A percentile compares a stretch with the other conserved stretches of the same genome.
These are phyloP conservation scores for Corapipo altera DNA, from an alignment of 2,113 vertebrate species.

Conservation along the genomic window DNA sequence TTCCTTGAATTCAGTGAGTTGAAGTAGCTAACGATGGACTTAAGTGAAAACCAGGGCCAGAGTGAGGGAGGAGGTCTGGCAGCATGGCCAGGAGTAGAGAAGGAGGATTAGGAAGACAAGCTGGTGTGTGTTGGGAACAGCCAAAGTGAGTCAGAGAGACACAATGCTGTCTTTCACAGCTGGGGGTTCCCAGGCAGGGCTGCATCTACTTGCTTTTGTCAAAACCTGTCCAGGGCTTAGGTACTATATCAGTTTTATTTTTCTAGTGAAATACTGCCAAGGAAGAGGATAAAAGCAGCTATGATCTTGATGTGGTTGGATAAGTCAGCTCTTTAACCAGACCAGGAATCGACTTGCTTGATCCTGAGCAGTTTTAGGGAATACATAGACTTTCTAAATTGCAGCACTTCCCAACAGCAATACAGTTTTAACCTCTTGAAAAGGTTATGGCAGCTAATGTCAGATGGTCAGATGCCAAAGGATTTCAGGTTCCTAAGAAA, in stretches of 20 bases:
- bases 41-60: neutral
- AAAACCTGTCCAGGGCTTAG: neutral
- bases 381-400: neutral
- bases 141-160: neutral
- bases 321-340: neutral
- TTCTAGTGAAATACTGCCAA: neutral
- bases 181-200: neutral
- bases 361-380: neutral
- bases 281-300: neutral
- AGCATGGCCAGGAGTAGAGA: neutral
- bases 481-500: neutral
- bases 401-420: neutral
- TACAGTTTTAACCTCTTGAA: neutral
- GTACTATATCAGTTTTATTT: neutral
- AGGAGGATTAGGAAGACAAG: neutral
- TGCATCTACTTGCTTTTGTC: neutral
- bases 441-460: neutral
- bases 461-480: neutral
- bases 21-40: neutral
- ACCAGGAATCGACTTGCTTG: neutral
- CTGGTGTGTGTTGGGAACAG: neutral
- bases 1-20: neutral
- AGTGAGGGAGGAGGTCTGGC: neutral
- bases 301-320: neutral
- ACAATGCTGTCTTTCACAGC: neutral